A percentile compares a stretch with the other conserved stretches of the same genome.
These are phyloP conservation scores for Lobophora halterata DNA, from an alignment of 2,888 invertebrate species.

Conservation along the genomic window DNA sequence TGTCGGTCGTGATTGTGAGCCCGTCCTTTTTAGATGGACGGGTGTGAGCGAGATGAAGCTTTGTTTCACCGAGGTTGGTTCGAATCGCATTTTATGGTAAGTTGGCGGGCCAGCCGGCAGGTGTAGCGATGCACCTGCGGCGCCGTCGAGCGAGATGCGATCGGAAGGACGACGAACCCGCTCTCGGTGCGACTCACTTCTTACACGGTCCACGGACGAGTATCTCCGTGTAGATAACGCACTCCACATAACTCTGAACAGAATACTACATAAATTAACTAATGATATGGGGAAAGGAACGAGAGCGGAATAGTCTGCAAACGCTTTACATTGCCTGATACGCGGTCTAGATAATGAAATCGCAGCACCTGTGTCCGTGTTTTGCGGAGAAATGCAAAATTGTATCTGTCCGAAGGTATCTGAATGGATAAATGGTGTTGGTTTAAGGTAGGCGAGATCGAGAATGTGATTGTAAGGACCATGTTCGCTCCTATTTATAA, in stretches of 20 bases:
- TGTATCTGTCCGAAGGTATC: slow-evolving; percentile 38
- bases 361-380: slow-evolving; percentile 38
- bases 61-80: slow-evolving; percentile 70
- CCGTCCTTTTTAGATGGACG: slow-evolving; percentile 48
- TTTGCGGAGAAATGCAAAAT: slow-evolving; percentile 43
- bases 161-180: slow-evolving; percentile 72
- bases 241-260: slow-evolving; percentile 61
- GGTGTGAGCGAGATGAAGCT: slow-evolving; percentile 58
- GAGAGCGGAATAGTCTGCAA: slow-evolving; percentile 40
- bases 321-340: slow-evolving; percentile 50
- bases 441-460: slow-evolving; percentile 36
- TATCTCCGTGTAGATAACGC: slow-evolving; percentile 60
- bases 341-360: slow-evolving; percentile 48
- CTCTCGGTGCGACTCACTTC: slow-evolving; percentile 28
- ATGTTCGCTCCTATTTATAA: slow-evolving; percentile 31
- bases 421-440: slow-evolving; percentile 34
- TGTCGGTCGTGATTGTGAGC: slow-evolving; percentile 73
- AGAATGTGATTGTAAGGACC: slow-evolving; percentile 32
- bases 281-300: slow-evolving; percentile 62
- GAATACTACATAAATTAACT: slow-evolving; percentile 69
- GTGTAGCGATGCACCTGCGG: slow-evolving; percentile 76
- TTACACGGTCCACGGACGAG: slow-evolving; percentile 44
- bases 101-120: slow-evolving; percentile 70
- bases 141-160: slow-evolving; percentile 72
- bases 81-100: slow-evolving; percentile 79